A percentile compares a stretch with the other conserved stretches of the same genome.
Conservation (phyloP, 1,140 invertebrate species). For the Diorhabda carinulata region DNA sequence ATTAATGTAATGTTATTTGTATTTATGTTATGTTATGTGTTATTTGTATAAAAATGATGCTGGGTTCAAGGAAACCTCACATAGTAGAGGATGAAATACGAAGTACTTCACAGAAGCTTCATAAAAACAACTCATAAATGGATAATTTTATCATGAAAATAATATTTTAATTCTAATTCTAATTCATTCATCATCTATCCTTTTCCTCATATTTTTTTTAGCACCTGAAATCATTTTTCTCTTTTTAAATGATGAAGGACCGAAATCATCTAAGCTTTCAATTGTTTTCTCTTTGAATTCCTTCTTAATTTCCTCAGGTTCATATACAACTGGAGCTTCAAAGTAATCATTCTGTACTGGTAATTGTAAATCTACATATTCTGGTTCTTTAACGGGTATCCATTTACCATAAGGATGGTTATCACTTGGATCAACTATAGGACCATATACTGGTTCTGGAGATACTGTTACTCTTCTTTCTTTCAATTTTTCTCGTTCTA, state of each 20-base stretch:
- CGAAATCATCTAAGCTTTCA: conserved; percentile 46
- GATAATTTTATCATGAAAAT: too few relatives aligned
- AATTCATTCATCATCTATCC: conserved; percentile 56
- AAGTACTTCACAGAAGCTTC: too few relatives aligned
- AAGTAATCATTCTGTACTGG: conserved; percentile 49
- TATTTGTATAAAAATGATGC: too few relatives aligned
- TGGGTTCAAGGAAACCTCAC: too few relatives aligned
- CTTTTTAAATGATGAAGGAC: conserved; percentile 58
- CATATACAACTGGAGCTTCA: conserved; percentile 44
- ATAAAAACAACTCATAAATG: too few relatives aligned
- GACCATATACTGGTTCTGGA: conserved; percentile 40
- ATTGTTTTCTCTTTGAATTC: conserved; percentile 65
- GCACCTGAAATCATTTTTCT: conserved; percentile 55
- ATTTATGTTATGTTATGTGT: too few relatives aligned
- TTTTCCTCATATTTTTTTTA: conserved; percentile 56
- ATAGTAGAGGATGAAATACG: too few relatives aligned
- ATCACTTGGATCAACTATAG: conserved; percentile 51
- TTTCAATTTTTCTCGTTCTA: conserved; percentile 43
- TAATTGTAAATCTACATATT: conserved; percentile 54
- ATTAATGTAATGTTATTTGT: too few relatives aligned
- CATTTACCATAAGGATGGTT: conserved; percentile 63
- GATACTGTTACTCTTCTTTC: conserved; percentile 37
- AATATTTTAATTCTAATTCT: too few relatives aligned
- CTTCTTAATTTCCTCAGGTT: conserved; percentile 49
- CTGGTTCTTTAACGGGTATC: conserved; percentile 53